phyloP scores from a whole-genome alignment of 2,888 invertebrate genomes.

The Stenoptilia bipunctidactyla region DNA sequence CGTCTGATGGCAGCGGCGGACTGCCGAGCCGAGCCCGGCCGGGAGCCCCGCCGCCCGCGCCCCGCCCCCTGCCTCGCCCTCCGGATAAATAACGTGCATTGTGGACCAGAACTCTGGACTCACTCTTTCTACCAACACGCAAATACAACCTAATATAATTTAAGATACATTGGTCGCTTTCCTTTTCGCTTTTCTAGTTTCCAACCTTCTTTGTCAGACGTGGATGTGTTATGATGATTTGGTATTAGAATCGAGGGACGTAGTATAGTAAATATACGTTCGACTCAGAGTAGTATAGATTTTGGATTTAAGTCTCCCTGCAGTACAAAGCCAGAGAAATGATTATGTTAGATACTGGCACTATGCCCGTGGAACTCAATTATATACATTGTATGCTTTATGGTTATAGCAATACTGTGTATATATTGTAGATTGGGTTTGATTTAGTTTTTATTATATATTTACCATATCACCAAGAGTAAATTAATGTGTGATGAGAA shows the following conservation, averaged over 20 bases:
- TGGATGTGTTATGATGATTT: not conserved
- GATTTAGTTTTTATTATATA: no score
- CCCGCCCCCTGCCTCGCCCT: slow-evolving; percentile 37
- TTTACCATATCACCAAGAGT: no score
- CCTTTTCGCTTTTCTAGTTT: slow-evolving; percentile 10
- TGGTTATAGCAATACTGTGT: no score
- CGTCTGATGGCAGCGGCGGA: slow-evolving; percentile 44
- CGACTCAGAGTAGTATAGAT: slow-evolving; percentile 56
- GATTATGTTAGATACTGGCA: slow-evolving; percentile 16
- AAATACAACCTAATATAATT: not conserved
- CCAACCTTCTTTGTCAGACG: not conserved
- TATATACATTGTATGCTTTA: no score
- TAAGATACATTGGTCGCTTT: slow-evolving; percentile 17
- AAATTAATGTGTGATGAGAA: no score
- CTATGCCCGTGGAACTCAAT: no score
- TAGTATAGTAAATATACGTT: slow-evolving; percentile 47
- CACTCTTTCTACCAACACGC: slow-evolving; percentile 18
- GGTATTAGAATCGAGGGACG: slow-evolving; percentile 14
- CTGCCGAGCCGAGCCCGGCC: slow-evolving; percentile 62
- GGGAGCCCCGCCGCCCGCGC: slow-evolving; percentile 40
- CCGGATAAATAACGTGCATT: slow-evolving; percentile 70
- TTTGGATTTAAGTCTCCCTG: slow-evolving; percentile 47
- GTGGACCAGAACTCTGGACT: slow-evolving; percentile 60
- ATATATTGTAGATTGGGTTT: no score
- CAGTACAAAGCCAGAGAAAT: slow-evolving; percentile 35